These are phyloP conservation scores for Eupelmus urozonus DNA, from an alignment of 2,888 invertebrate genomes.

Conservation along the genomic window DNA sequence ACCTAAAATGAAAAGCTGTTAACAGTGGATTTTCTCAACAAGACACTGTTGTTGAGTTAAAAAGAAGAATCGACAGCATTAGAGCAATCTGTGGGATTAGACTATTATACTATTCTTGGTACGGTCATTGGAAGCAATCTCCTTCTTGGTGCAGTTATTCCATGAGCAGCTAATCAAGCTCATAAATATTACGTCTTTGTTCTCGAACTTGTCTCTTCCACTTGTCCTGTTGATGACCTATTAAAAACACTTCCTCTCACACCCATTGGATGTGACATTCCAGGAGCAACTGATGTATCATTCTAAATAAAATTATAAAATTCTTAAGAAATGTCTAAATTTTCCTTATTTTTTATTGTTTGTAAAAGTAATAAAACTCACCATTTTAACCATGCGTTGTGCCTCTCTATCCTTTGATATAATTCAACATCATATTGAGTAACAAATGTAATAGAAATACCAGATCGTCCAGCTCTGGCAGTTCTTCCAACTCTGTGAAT, in stretches of 20 bases:
- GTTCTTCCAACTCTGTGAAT: conserved; percentile 98
- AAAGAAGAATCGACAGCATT: conserved; percentile 89
- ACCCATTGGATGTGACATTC: conserved; percentile 87
- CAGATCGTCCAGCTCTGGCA: conserved; percentile 96
- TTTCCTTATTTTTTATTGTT: conserved; percentile 5
- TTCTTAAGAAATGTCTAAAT: conserved; percentile 11
- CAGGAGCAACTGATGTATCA: conserved; percentile 83
- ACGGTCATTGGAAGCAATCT: conserved; percentile 98
- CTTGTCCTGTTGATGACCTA: conserved; percentile 96
- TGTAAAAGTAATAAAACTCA: conserved; percentile 70
- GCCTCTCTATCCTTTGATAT: conserved; percentile 99
- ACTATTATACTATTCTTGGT: conserved; percentile 88
- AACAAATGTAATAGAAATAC: conserved; percentile 96
- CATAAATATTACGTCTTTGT: conserved; percentile 96
- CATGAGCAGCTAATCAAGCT: no score
- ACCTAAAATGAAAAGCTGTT: no score
- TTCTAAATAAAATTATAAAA: conserved; percentile 70
- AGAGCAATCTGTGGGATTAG: conserved; percentile 91
- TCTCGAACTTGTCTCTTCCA: conserved; percentile 98
- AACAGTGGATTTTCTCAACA: conserved; percentile 98
- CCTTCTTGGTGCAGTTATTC: conserved; percentile 89
- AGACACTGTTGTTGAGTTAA: conserved; percentile 95
- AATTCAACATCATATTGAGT: conserved; percentile 99
- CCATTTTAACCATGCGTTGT: conserved; percentile 92
- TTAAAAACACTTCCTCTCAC: conserved; percentile 90